Percentiles rank a stretch among this genome's conserved stretches.
phyloP scores from a whole-genome alignment of 2,797 vertebrate genomes.

The Rhabdophis nuchalis region DNA sequence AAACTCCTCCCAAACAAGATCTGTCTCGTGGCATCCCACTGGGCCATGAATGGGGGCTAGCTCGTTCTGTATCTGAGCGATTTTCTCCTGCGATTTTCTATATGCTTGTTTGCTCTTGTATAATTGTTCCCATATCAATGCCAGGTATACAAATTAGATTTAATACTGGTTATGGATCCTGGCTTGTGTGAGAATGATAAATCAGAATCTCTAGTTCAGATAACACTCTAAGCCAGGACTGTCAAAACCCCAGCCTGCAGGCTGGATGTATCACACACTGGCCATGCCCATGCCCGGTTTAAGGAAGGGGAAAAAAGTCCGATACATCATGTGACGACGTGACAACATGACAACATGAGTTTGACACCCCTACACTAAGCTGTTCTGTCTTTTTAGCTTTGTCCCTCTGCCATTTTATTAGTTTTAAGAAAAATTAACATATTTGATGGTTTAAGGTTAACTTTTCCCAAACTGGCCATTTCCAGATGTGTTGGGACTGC shows the following conservation, averaged over 20 bases:
- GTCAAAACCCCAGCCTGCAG: too few species aligned
- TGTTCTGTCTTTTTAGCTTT: background rate
- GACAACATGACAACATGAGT: too few species aligned
- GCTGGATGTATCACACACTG: too few species aligned
- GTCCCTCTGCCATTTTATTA: background rate
- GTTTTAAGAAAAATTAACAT: background rate
- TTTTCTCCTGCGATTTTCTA: too few species aligned
- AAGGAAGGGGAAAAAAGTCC: too few species aligned
- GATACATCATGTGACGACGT: too few species aligned
- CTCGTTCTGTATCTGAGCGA: too few species aligned
- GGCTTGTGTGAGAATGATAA: background rate
- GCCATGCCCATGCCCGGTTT: too few species aligned
- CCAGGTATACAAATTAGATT: background rate
- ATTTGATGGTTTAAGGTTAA: background rate
- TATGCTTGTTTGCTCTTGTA: background rate
- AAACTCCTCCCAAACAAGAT: too few species aligned
- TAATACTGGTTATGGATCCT: background rate
- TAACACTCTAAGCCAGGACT: background rate
- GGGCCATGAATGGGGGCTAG: too few species aligned
- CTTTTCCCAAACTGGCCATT: background rate
- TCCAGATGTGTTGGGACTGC: background rate
- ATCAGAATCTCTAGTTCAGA: background rate
- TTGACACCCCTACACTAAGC: background rate
- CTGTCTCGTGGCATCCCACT: too few species aligned
- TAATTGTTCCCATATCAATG: background rate